A percentile compares a stretch with the other conserved stretches of the same genome.
These are phyloP conservation scores for Psococerastis gibbosa DNA, from an alignment of 2,888 invertebrate species.

Conservation along the genomic window DNA sequence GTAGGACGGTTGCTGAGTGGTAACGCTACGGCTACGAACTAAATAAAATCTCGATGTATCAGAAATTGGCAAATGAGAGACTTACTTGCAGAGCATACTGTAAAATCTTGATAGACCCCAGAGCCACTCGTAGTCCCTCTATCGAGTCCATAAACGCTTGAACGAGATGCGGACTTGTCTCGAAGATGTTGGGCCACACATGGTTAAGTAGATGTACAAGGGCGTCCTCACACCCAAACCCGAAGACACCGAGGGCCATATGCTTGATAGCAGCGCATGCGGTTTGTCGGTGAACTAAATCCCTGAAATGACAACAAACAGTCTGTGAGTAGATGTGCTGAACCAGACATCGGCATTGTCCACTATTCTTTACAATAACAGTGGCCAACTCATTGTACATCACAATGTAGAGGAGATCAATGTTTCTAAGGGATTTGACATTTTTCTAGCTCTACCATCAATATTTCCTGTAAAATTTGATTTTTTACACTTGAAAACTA, in stretches of 20 bases:
- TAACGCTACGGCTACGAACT: too few relatives aligned
- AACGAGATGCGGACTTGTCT: conserved; percentile 97
- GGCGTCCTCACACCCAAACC: conserved; percentile 98
- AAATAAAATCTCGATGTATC: too few relatives aligned
- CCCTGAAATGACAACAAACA: conserved; percentile 34
- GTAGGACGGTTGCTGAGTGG: too few relatives aligned
- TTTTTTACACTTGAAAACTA: not conserved
- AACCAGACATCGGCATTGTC: not conserved
- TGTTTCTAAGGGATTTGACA: too few relatives aligned
- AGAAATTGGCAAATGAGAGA: conserved; percentile 11
- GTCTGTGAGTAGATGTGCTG: too few relatives aligned
- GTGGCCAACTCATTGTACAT: not conserved
- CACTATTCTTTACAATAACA: not conserved
- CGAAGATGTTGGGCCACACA: conserved; percentile 99
- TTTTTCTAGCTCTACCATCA: too few relatives aligned
- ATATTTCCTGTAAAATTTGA: not conserved
- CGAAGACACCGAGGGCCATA: conserved; percentile 95
- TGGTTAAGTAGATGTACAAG: conserved; percentile 91
- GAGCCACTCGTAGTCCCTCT: conserved; percentile 89
- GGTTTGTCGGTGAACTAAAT: conserved; percentile 95
- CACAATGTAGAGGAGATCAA: too few relatives aligned
- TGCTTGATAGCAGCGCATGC: conserved; percentile 99
- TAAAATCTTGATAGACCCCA: conserved; percentile 90
- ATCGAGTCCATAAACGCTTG: conserved; percentile 99
- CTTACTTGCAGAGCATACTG: conserved; percentile 86